Evolutionary conservation across 2,888 invertebrate genomes (phyloP).

Genomic region (Cactoblastis cactorum): DNA sequence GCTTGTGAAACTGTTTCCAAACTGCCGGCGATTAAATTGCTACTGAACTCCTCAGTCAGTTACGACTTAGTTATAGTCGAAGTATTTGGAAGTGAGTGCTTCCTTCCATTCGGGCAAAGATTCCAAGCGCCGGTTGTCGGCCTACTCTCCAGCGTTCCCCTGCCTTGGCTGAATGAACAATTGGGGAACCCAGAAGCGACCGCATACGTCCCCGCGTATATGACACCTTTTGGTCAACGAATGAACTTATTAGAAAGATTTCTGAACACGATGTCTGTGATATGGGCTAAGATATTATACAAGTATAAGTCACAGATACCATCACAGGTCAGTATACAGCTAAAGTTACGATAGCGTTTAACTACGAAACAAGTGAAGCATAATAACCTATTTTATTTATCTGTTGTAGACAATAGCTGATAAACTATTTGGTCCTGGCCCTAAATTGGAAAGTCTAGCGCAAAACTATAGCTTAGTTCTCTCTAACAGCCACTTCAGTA

Average conservation of each 20-base stretch:
- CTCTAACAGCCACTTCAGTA: conserved; percentile 78
- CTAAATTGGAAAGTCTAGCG: conserved; percentile 61
- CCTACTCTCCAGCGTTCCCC: conserved; percentile 70
- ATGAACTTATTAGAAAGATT: conserved; percentile 74
- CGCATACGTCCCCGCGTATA: conserved; percentile 77
- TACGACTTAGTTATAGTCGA: conserved; percentile 69
- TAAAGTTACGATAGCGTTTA: conserved; percentile 1
- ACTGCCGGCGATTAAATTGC: conserved; percentile 52
- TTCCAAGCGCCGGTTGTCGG: conserved; percentile 77
- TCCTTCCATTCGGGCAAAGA: conserved; percentile 74
- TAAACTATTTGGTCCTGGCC: conserved; percentile 69
- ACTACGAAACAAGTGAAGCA: conserved; percentile 4
- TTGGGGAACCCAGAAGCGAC: conserved; percentile 79
- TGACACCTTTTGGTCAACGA: conserved; percentile 67
- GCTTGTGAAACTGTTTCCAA: conserved; percentile 65
- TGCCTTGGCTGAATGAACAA: conserved; percentile 78
- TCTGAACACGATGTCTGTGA: conserved; percentile 60
- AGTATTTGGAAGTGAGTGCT: conserved; percentile 79
- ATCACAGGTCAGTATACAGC: conserved; percentile 52
- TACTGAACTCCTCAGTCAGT: conserved; percentile 53
- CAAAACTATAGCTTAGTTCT: conserved; percentile 75
- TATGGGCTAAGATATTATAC: conserved; percentile 60
- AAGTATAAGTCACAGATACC: conserved; percentile 61
- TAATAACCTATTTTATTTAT: conserved; percentile 10
- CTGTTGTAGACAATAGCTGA: conserved; percentile 61